Conservation (phyloP, 2,797 vertebrate genomes). For the Channallabes apus region DNA sequence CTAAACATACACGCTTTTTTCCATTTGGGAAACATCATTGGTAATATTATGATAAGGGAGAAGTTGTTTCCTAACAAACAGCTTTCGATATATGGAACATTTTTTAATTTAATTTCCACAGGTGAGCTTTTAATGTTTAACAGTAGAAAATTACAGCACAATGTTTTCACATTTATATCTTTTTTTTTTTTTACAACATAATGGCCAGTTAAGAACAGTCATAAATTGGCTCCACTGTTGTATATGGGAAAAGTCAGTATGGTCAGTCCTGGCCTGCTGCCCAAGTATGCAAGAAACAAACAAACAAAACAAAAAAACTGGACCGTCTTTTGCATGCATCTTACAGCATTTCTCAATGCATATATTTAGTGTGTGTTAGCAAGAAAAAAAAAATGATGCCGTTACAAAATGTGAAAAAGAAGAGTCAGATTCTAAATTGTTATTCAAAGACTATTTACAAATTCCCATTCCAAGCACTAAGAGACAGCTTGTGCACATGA, state of each 20-base stretch:
- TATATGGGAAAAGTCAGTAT: not conserved
- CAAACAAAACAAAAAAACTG: not conserved
- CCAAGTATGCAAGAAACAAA: not conserved
- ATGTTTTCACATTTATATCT: not conserved
- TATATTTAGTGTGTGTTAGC: conserved; percentile 39
- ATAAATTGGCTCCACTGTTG: not conserved
- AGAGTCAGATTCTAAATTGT: conserved; percentile 28
- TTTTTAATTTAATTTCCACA: not conserved
- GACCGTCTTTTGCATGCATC: not conserved
- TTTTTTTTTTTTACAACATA: not conserved
- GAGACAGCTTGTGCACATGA: conserved; percentile 50
- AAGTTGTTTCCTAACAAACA: not conserved
- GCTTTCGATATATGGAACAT: not conserved
- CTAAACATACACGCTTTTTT: not conserved
- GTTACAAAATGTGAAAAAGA: conserved; percentile 19
- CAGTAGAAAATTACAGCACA: not conserved
- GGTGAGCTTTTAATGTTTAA: not conserved
- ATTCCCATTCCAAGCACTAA: conserved; percentile 44
- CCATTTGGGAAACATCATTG: not conserved
- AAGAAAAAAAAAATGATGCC: not conserved
- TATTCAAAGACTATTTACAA: conserved; percentile 41
- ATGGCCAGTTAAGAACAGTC: not conserved
- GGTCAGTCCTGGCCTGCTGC: not conserved
- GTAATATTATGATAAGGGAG: not conserved
- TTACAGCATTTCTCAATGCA: not conserved